phyloP scores from a whole-genome alignment of 1,140 invertebrate species.

The Lordiphosa collinella region DNA sequence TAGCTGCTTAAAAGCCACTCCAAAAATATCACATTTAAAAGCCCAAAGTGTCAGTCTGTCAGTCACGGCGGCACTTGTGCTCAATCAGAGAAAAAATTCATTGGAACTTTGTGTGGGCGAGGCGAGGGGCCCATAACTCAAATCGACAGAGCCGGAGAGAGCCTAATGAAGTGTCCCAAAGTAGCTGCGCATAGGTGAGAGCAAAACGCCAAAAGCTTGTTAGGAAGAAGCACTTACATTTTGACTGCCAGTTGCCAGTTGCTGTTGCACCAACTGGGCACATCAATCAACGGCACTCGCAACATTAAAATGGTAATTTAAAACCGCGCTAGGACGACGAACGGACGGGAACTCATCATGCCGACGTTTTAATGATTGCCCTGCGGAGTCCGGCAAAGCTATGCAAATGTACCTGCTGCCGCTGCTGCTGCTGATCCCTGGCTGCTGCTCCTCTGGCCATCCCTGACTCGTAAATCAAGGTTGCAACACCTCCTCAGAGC shows the following conservation, averaged over 20 bases:
- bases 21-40: slow-evolving; percentile 59
- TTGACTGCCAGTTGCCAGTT: slow-evolving; percentile 43
- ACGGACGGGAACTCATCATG: slow-evolving; percentile 56
- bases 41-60: slow-evolving; percentile 72
- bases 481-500: slow-evolving; percentile 54
- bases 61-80: slow-evolving; percentile 66
- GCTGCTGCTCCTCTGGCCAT: not conserved
- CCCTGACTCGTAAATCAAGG: slow-evolving; percentile 63
- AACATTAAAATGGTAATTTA: slow-evolving; percentile 76
- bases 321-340: slow-evolving; percentile 45
- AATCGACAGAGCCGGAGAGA: slow-evolving; percentile 35
- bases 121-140: slow-evolving; percentile 53
- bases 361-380: slow-evolving; percentile 74
- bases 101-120: slow-evolving; percentile 32
- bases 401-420: slow-evolving; percentile 42
- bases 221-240: slow-evolving; percentile 69
- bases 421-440: slow-evolving; percentile 16
- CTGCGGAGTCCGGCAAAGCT: slow-evolving; percentile 24
- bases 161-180: slow-evolving; percentile 72
- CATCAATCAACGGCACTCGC: slow-evolving; percentile 69
- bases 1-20: slow-evolving; percentile 73
- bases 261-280: slow-evolving; percentile 34
- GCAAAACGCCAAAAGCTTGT: slow-evolving; percentile 72
- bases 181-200: slow-evolving; percentile 63
- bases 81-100: slow-evolving; percentile 50